A percentile compares a stretch with the other conserved stretches of the same genome.
Conservation (phyloP, 2,113 vertebrate genomes). For the Phylloscopus whistleri region DNA sequence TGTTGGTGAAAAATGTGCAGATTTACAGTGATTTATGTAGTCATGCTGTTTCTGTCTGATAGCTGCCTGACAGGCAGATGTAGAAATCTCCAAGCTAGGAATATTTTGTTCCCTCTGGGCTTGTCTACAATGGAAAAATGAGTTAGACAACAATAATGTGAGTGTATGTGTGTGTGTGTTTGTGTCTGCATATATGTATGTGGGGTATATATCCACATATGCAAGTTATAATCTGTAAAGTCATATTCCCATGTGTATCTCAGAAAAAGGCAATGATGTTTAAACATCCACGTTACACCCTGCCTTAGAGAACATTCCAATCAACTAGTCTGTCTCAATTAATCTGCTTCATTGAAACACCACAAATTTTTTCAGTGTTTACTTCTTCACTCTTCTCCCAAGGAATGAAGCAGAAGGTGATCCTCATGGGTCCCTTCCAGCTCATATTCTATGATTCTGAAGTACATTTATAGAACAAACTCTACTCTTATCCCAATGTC, state of each 20-base stretch:
- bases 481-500: background rate
- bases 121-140: background rate
- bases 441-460: background rate
- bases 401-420: background rate
- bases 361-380: background rate
- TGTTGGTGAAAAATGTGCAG: slow-evolving; percentile 12
- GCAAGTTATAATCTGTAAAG: background rate
- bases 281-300: background rate
- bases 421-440: background rate
- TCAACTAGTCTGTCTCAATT: background rate
- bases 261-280: background rate
- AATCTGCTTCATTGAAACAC: background rate
- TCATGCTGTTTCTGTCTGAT: background rate
- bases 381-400: background rate
- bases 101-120: background rate
- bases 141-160: background rate
- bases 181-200: background rate
- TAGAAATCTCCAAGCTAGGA: background rate
- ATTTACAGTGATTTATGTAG: slow-evolving; percentile 31
- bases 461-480: background rate
- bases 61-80: slow-evolving; percentile 8
- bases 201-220: background rate
- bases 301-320: background rate
- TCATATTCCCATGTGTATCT: background rate
- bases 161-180: background rate